These are phyloP conservation scores for Catalaphyllia jardinei DNA, from an alignment of 64 coral and sea anemone genomes.

Conservation along the genomic window DNA sequence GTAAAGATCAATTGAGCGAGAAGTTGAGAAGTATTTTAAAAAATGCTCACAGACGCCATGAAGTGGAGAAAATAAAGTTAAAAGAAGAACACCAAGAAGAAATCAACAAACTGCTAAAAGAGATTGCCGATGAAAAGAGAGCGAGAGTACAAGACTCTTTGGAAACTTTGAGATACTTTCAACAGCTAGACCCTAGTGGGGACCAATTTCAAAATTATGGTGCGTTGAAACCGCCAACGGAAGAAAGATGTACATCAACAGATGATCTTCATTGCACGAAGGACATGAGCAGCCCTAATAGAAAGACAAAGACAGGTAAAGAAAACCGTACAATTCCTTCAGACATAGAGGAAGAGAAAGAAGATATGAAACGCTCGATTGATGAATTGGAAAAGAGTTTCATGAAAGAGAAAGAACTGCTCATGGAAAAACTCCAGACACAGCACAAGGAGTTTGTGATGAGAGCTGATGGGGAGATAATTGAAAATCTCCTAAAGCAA, in stretches of 20 bases:
- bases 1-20: neutral
- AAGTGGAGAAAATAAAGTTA: slow-evolving; percentile 57
- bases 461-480: slow-evolving; percentile 69
- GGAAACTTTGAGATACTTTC: neutral
- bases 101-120: slow-evolving; percentile 48
- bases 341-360: slow-evolving; percentile 46
- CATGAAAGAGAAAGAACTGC: slow-evolving; percentile 52
- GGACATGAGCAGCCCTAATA: neutral
- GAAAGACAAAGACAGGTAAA: neutral
- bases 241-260: neutral
- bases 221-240: neutral
- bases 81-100: slow-evolving; percentile 44
- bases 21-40: slow-evolving; percentile 48
- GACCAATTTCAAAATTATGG: neutral
- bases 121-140: slow-evolving; percentile 52
- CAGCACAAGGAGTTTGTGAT: slow-evolving; percentile 88
- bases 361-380: slow-evolving; percentile 42
- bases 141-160: slow-evolving; percentile 23
- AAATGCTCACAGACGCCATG: slow-evolving; percentile 31
- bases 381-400: slow-evolving; percentile 55
- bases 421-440: slow-evolving; percentile 66
- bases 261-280: neutral
- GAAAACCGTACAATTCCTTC: neutral
- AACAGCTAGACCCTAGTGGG: neutral
- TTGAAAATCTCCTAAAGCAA: slow-evolving; percentile 75